Evolutionary conservation across 2,888 invertebrate species (phyloP), one percentile per base, ranked within the genome.

Genomic region (Chrysolina oricalcia): DNA sequence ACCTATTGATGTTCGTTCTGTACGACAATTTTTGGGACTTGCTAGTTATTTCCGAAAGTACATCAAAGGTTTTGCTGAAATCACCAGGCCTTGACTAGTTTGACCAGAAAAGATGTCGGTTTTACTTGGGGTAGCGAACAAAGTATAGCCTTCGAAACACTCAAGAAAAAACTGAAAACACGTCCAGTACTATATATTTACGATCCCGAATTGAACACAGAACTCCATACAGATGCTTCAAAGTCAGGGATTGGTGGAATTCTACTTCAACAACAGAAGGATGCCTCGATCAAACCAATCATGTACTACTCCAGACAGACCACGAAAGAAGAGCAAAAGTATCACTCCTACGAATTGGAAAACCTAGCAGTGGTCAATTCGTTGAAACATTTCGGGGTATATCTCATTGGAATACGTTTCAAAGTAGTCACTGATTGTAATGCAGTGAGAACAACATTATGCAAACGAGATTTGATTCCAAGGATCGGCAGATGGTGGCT

Each of bases 21-120:
- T 84, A 10, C 72, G 80, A 48, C 78, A 79, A 66, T 83, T 83
- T 76, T 41, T 27, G 5, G 27, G 5, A 27, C 5, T 27, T 2
- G 27, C 27, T 3, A 5, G 27, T 3, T 27, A 27, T 67, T 85
- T 84, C 64, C 74, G 84, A 15, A 78, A 81, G 66, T 85, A 81
- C 48, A 79, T 83, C n/a, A 76, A 79, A 40, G 62, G 72, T 40
- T 84, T 82, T 74, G 82, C 82, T 9, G 53, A n/a, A 9, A 77
- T 81, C 15, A 80, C 83, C 1, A 78, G 71, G 73, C 82, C 85
- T 10, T 56, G 84, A 27, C 27, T 5, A 27, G 2, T 2, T 27
- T 27, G 5, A 27, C 27, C 2, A 27, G 5, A 27, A 83, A 83
- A 56, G 70, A 78, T 23, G 68, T 72, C 0, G 72, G 4, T 13